Evolutionary conservation across 1,140 invertebrate species (phyloP), one percentile per base, ranked within the genome.

Genomic region (Hycleus cichorii): DNA sequence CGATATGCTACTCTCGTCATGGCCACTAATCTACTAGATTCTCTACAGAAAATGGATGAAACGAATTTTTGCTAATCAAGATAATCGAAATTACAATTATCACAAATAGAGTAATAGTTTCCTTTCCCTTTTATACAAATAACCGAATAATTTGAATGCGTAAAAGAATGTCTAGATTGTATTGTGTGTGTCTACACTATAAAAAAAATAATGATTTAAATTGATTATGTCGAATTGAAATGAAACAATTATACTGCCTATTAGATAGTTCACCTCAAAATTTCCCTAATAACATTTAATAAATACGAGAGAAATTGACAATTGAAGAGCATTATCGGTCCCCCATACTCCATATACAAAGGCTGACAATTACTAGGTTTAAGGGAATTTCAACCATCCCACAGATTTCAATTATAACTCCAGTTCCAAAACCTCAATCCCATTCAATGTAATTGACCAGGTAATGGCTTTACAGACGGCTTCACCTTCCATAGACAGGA

Each of bases 361-460:
- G 63, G 62, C 69, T 67, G 69, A 72, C 69, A 73, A 73, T 73
- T 71, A 70, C 69, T 67, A 70, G 68, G 65, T 73, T 72, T 70
- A 71, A 71, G 69, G 67, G 69, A 72, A 73, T 73, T 71, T 69
- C 64, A 68, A 63, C 63, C 58, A 70, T 72, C 68, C 70, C 64
- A 67, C 69, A 69, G 72, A 71, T 73, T 73, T 73, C 72, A 72
- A 73, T 73, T 72, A 72, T 73, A 71, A 69, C 65, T 59, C 60
- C 49, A 64, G 62, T 68, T 72, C 67, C 65, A 58, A 70, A 71
- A 69, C 69, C 66, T 69, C 69, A 66, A 67, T 72, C 69, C 68
- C 64, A 71, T 73, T 71, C 64, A 64, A 70, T 72, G 71, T 72
- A 73, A 73, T 72, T 73, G 69, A 72, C 72, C 72, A 73, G 70